Base-by-base conservation (phyloP, 2,888 invertebrate species). In the Amblyjoppa proteus region DNA sequence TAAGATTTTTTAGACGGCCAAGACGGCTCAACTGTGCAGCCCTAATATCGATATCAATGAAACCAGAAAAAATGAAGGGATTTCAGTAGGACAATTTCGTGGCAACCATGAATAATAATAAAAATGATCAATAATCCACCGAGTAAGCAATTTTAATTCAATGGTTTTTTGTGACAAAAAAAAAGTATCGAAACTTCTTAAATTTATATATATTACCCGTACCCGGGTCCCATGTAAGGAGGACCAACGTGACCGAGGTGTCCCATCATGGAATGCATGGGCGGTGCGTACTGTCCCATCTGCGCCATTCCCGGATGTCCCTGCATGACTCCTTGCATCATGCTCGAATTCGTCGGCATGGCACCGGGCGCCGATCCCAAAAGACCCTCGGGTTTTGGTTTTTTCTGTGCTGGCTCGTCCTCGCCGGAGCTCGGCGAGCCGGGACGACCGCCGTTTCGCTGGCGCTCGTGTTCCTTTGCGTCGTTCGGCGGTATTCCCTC, bases 401-500 rank as follows among this genome's bases (percentile, higher is more conserved):
- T 97, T 94, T 98, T 98, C 58, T 96, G 96, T 5, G 96, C 96
- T 0, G 98, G 98, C 91, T 97, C 97, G 92, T 97, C 97, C 90
- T 97, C 97, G 61, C 97, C 97, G 90, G 97, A 97, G 91, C 97
- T 97, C 0, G 97, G 97, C 85, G 96, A 96, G 84, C 97, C 97
- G 73, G 96, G 96, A 84, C 95, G 95, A 91, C 96, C 96, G 93
- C 95, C 94, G 89, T 96, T 95, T 93, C 98, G 97, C 93, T 98
- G 97, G 91, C 97, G 96, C 95, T 99, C 99, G 95, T 99, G 99
- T 93, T 98, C 98, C 94, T 97, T 97, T 87, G 99, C 94, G 95
- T 99, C 99, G 91, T 97, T 98, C 79, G 98, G 96, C 45, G 99
- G 99, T 92, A 99, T 99, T 90, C 99, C 99, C 96, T 99, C 99